Conservation (phyloP, 2,888 invertebrate genomes). For the Danaus chrysippus region DNA sequence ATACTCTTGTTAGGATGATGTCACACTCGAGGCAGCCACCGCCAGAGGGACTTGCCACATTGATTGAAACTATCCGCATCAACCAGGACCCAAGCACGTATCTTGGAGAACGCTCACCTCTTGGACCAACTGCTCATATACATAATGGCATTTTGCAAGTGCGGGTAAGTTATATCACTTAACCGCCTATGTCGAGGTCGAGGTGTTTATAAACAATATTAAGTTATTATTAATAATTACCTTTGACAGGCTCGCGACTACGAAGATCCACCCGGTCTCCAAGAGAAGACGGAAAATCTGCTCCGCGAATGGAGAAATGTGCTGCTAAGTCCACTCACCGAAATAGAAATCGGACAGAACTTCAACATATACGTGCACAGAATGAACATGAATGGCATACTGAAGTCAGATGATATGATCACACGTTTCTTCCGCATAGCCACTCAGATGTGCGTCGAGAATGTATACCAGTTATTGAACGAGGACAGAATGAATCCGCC, state of each 20-base stretch:
- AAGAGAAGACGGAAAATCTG: slow-evolving; percentile 96
- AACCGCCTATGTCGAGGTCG: background rate
- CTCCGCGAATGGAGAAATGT: slow-evolving; percentile 97
- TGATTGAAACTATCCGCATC: slow-evolving; percentile 89
- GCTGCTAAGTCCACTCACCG: slow-evolving; percentile 88
- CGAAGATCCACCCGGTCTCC: slow-evolving; percentile 95
- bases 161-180: slow-evolving; percentile 73
- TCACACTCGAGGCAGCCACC: slow-evolving; percentile 86
- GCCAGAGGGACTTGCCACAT: slow-evolving; percentile 89
- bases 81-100: slow-evolving; percentile 85
- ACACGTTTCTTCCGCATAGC: slow-evolving; percentile 98
- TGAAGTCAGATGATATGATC: slow-evolving; percentile 98
- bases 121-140: slow-evolving; percentile 92
- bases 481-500: slow-evolving; percentile 84
- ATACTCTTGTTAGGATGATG: slow-evolving; percentile 87
- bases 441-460: slow-evolving; percentile 97
- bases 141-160: slow-evolving; percentile 95
- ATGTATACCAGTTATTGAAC: slow-evolving; percentile 90
- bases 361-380: slow-evolving; percentile 96
- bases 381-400: slow-evolving; percentile 93
- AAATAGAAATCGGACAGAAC: slow-evolving; percentile 92
- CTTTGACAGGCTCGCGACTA: slow-evolving; percentile 80
- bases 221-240: background rate
- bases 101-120: slow-evolving; percentile 86
- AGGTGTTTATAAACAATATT: background rate